Base-by-base conservation (phyloP, 2,113 vertebrate species). In the Hippocampus barbouri region DNA sequence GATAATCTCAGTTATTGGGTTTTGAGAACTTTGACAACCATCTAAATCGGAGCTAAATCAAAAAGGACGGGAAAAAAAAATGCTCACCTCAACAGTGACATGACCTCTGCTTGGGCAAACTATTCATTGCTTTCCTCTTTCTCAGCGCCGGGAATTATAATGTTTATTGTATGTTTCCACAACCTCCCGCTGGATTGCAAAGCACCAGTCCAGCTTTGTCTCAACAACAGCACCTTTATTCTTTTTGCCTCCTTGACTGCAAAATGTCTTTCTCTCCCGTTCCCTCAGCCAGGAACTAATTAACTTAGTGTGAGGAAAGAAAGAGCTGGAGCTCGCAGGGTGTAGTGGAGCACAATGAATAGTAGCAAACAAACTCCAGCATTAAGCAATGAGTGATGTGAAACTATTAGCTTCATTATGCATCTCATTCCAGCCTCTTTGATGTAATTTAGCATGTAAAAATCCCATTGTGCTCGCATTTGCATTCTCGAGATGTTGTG, bases 391-490 rank as follows among this genome's bases (percentile, higher is more conserved):
- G 88, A 89, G 87, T 84, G 84, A 88, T 90, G 86, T 86, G 85
- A 86, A 89, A 80, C 86, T 84, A 86, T 90, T 77, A 88, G 78
- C 86, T 89, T 90, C 89, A 90, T 92, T 90, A 91, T 84, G 68
- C 79, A 66, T 71, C 74, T 85, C 83, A 85, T 81, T 80, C 81
- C 72, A 61, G 86, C 82, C 85, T 88, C 79, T 81, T 72, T 62
- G 81, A 83, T 25, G 76, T 91, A 91, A 92, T 90, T 87, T 82
- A 91, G 90, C 91, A 84, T 85, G 81, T 78, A 80, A 82, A 85
- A 87, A 90, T 89, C 87, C 89, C 75, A 89, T 86, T 79, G 79
- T 86, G 89, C 88, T 91, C 80, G 83, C 89, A 88, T 91, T 92
- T 59, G 91, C 85, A 91, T 92, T 91, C 79, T 77, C 62, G 83